Base-by-base conservation (phyloP, 2,888 invertebrate species). In the Synanthedon tipuliformis region DNA sequence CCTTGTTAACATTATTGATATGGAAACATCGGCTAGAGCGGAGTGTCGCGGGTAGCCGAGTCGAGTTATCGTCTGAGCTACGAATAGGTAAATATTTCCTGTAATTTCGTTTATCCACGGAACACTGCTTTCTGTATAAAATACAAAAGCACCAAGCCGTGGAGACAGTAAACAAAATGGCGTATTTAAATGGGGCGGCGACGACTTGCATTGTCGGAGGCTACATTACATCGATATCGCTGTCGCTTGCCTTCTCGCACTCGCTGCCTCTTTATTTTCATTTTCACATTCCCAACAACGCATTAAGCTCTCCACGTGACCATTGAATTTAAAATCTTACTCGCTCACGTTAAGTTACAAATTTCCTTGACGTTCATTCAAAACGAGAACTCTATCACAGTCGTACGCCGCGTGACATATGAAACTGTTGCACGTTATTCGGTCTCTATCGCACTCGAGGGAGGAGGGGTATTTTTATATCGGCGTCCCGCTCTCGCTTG, bases 101-200 rank as follows among this genome's bases (percentile, higher is more conserved):
- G 78, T 78, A 81, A 84, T 82, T 83, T 78, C 72, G 71, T 82
- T 80, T 80, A 76, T 75, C 75, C 74, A 69, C 72, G 80, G 78
- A 83, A 82, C 81, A 81, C 70, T 74, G 80, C 81, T 81, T 82
- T 76, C 76, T 77, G 75, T 75, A 73, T 70, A 72, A 78, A 77
- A 82, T 68, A 75, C 75, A 79, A 82, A 34, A 76, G 78, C 74
- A 66, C 66, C 34, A 66, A 69, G 70, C 65, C 69, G 75, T 75
- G 77, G 81, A 83, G 84, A 83, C 81, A 78, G 78, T 82, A 77
- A 77, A 86, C 86, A 87, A 87, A 84, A 87, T 87, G 87, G 87
- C 87, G 87, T 82, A 85, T 85, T 87, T 86, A 86, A 87, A 86
- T 84, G 87, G 86, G 86, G 86, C 86, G 86, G 80, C 75, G 74